Conservation (phyloP, 2,113 vertebrate genomes). For the Heteronetta atricapilla region DNA sequence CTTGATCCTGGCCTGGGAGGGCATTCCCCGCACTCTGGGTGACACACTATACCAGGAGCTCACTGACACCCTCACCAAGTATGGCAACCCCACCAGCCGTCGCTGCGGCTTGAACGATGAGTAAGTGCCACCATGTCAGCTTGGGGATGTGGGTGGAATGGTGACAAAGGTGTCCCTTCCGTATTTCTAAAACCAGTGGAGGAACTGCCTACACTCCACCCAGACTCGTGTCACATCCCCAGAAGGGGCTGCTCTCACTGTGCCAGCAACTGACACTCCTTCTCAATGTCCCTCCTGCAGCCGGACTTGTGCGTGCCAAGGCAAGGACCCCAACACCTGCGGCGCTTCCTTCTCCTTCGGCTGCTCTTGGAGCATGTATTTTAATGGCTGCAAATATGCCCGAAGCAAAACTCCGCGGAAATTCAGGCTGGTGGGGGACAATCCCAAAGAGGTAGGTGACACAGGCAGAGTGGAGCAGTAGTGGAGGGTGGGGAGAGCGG, state of each 20-base stretch:
- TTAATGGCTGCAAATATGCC: slow-evolving; percentile 97
- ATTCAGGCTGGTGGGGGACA: slow-evolving; percentile 94
- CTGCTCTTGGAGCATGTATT: slow-evolving; percentile 99
- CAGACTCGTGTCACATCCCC: too few relatives aligned
- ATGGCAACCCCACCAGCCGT: slow-evolving; percentile 93
- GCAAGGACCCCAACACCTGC: slow-evolving; percentile 91
- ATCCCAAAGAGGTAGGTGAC: slow-evolving; percentile 90
- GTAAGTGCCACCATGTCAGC: slow-evolving; percentile 68
- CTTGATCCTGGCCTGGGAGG: slow-evolving; percentile 97
- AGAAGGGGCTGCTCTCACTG: accelerated
- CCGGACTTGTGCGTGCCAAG: slow-evolving; percentile 98
- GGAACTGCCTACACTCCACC: background rate
- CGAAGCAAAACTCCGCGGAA: slow-evolving; percentile 96
- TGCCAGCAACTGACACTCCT: background rate
- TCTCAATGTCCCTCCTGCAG: slow-evolving; percentile 63
- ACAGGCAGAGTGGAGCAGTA: accelerated
- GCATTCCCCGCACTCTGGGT: slow-evolving; percentile 86
- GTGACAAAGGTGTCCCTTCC: accelerated
- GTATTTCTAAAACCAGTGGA: background rate
- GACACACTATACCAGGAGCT: slow-evolving; percentile 93
- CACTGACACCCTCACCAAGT: slow-evolving; percentile 88
- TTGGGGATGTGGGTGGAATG: accelerated
- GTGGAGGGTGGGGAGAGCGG: accelerated
- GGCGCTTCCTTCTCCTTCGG: slow-evolving; percentile 99
- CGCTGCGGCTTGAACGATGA: slow-evolving; percentile 97